Evolutionary conservation across 2,113 vertebrate genomes (phyloP).

Genomic region (Anas platyrhynchos): DNA sequence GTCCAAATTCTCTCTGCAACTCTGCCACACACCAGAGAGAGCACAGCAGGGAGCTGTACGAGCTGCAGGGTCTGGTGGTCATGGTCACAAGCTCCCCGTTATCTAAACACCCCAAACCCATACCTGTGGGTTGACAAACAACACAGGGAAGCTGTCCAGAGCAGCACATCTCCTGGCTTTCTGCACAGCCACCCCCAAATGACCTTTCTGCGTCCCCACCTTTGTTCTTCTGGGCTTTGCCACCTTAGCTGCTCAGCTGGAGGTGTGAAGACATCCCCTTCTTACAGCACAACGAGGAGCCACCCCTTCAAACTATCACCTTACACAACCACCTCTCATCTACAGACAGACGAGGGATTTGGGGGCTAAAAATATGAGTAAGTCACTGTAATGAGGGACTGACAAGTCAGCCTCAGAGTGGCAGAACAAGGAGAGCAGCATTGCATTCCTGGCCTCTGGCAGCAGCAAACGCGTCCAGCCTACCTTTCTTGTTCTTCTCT

Average conservation of each 20-base stretch:
- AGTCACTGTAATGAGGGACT: not conserved
- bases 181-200: not conserved
- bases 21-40: not conserved
- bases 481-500: slow-evolving; percentile 98
- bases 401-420: not conserved
- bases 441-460: not conserved
- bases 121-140: not conserved
- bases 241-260: not conserved
- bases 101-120: not conserved
- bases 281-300: not conserved
- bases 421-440: not conserved
- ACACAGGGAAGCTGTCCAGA: not conserved
- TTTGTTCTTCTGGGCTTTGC: not conserved
- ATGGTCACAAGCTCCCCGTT: not conserved
- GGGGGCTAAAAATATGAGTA: not conserved
- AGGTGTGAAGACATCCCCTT: not conserved
- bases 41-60: not conserved
- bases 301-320: not conserved
- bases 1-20: not conserved
- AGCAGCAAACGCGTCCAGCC: not conserved
- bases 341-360: not conserved
- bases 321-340: not conserved
- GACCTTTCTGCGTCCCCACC: not conserved
- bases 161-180: not conserved
- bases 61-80: too few species aligned